Conservation (phyloP, 2,113 vertebrate genomes). For the Ageneiosus marmoratus region DNA sequence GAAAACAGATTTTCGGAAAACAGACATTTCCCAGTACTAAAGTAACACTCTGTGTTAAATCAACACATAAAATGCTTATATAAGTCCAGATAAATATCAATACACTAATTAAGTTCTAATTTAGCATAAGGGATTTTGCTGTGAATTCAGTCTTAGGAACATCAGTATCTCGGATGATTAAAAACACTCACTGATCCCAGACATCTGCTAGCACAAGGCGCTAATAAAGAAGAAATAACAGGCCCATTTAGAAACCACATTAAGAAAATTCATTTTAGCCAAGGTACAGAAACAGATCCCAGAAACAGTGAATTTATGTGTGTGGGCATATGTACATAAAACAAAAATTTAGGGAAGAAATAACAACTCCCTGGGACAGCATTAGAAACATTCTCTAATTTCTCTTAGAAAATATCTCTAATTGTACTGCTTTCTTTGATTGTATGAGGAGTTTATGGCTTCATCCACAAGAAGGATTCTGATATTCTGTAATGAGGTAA, state of each 20-base stretch:
- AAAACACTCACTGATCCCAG: constrained; percentile 52
- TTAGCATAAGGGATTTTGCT: not conserved
- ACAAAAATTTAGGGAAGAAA: constrained; percentile 11
- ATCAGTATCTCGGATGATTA: constrained; percentile 46
- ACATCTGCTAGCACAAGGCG: constrained; percentile 47
- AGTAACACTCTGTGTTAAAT: not conserved
- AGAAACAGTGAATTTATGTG: constrained; percentile 7
- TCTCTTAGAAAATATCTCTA: not conserved
- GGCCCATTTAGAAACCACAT: constrained; percentile 60
- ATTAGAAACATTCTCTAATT: not conserved
- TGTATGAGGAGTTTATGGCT: not conserved
- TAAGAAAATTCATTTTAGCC: constrained; percentile 67
- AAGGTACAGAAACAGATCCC: constrained; percentile 54
- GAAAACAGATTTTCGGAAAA: not conserved
- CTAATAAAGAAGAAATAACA: constrained; percentile 68
- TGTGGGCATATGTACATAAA: not conserved
- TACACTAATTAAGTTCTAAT: not conserved
- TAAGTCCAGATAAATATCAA: not conserved
- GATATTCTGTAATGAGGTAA: too few species aligned
- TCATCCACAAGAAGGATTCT: not conserved
- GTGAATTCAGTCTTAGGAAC: not conserved
- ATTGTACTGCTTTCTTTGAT: not conserved
- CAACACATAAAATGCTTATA: not conserved
- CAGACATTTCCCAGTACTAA: not conserved
- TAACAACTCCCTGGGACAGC: constrained; percentile 9